phyloP scores from a whole-genome alignment of 2,888 invertebrate species.

The Thymelicus acteon region DNA sequence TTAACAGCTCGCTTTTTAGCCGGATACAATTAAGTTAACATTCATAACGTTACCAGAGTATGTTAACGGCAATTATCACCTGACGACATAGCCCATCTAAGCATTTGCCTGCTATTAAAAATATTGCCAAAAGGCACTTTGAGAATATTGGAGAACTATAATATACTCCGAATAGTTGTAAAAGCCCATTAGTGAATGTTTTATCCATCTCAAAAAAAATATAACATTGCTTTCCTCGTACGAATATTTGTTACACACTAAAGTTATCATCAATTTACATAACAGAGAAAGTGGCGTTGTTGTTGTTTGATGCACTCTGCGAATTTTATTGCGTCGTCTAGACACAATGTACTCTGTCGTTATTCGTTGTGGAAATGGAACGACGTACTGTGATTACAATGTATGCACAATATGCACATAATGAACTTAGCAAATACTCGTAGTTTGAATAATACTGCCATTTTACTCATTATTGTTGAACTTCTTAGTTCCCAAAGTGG shows the following conservation, averaged over 20 bases:
- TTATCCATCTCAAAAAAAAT: not conserved
- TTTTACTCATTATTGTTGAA: not conserved
- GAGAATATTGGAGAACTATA: too few species aligned
- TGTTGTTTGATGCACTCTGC: conserved; percentile 31
- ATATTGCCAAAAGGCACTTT: too few species aligned
- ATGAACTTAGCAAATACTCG: not conserved
- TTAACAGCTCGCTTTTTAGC: too few species aligned
- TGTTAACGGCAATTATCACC: too few species aligned
- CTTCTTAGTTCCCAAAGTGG: too few species aligned
- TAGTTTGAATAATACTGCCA: not conserved
- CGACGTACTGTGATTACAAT: conserved; percentile 12
- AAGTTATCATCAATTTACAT: conserved; percentile 34
- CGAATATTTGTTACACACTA: not conserved
- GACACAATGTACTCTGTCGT: conserved; percentile 30
- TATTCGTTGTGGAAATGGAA: conserved; percentile 25
- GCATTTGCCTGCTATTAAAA: too few species aligned
- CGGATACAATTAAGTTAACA: too few species aligned
- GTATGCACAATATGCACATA: conserved; percentile 3
- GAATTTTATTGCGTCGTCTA: conserved; percentile 36
- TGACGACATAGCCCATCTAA: too few species aligned
- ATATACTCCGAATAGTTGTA: too few species aligned
- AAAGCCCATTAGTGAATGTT: not conserved
- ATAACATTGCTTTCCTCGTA: conserved; percentile 2
- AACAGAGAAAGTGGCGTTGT: conserved; percentile 31
- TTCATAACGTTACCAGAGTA: too few species aligned